Base-by-base conservation (phyloP, 2,888 invertebrate genomes). In the Eupithecia pulchellata region DNA sequence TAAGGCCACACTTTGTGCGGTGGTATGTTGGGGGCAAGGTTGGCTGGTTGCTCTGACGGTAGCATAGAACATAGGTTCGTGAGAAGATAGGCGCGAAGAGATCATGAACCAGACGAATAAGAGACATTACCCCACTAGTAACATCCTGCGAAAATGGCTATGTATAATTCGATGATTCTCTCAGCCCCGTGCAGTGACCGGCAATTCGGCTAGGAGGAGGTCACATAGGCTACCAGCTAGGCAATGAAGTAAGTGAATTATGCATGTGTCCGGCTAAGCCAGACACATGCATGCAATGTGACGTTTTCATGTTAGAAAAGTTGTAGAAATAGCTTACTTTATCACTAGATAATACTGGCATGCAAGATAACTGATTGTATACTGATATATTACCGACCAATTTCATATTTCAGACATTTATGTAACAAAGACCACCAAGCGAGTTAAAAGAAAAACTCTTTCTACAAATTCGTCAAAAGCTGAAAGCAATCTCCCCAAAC, bases 401-500 rank as follows among this genome's bases (percentile, higher is more conserved):
- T 17, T 17, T 36, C 14, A 1, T 17, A 17, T 0, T 42, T n/a
- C n/a, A 55, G 27, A 13, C 27, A 55, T 14, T 29, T 47, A 3
- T 47, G 9, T 20, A 20, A 27, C 14, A 27, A 57, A 29, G 6
- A 29, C 57, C 6, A 27, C 14, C 55, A 27, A 55, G 27, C 4
- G 17, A 17, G 8, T 9, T 14, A 17, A 57, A 57, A 17, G 17
- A 29, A 27, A 55, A 57, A 29, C 29, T 29, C 17, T 2, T 25
- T 13, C 0, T 8, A 27, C 17, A 29, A 29, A 29, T 57, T 29
- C 57, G 8, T 29, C 14, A 29, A 17, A 17, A 29, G 14, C 17
- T 30, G 25, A 29, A 58, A 58, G 58, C 30, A 32, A 60, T 32
- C 58, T 60, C 58, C 58, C 9, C 57, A 4, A 47, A 30, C 32